Percentiles rank a stretch among this genome's conserved stretches.
Conservation (phyloP, 2,113 vertebrate species). For the Symphodus melops region DNA sequence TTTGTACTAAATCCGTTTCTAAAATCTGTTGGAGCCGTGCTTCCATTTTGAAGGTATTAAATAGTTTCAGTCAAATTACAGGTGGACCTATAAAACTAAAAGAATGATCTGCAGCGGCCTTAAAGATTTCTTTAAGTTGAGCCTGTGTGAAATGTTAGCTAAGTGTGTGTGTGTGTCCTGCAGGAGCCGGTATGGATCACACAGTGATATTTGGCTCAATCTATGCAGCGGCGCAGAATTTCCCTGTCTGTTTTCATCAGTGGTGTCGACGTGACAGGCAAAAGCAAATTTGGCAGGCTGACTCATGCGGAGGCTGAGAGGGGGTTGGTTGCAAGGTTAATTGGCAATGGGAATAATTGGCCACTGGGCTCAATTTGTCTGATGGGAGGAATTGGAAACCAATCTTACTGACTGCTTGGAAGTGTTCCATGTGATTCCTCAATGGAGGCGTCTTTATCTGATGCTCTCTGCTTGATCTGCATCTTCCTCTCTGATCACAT, state of each 20-base stretch:
- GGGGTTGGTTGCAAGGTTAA: conserved; percentile 79
- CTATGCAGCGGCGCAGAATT: conserved; percentile 43
- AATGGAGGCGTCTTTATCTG: conserved; percentile 60
- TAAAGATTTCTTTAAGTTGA: background rate
- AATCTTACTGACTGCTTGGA: conserved; percentile 74
- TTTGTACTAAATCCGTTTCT: too few relatives aligned
- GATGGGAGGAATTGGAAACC: conserved; percentile 79
- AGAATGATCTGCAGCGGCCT: background rate
- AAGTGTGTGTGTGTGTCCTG: conserved; percentile 1
- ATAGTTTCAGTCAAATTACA: too few relatives aligned
- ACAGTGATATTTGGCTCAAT: conserved; percentile 58
- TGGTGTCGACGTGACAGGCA: conserved; percentile 66
- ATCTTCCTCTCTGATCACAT: conserved; percentile 32
- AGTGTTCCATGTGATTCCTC: conserved; percentile 64
- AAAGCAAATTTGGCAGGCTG: conserved; percentile 77
- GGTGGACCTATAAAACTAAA: too few relatives aligned
- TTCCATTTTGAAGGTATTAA: too few relatives aligned
- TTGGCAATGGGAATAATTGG: conserved; percentile 84
- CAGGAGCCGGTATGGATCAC: conserved; percentile 30
- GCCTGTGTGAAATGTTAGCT: background rate
- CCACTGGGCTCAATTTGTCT: conserved; percentile 80
- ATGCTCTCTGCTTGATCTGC: conserved; percentile 42
- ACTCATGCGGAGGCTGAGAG: conserved; percentile 48
- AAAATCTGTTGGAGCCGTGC: too few relatives aligned
- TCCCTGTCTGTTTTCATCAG: conserved; percentile 80